These are phyloP conservation scores for Drosophila pachea DNA, from an alignment of 1,140 invertebrate genomes.

Conservation along the genomic window DNA sequence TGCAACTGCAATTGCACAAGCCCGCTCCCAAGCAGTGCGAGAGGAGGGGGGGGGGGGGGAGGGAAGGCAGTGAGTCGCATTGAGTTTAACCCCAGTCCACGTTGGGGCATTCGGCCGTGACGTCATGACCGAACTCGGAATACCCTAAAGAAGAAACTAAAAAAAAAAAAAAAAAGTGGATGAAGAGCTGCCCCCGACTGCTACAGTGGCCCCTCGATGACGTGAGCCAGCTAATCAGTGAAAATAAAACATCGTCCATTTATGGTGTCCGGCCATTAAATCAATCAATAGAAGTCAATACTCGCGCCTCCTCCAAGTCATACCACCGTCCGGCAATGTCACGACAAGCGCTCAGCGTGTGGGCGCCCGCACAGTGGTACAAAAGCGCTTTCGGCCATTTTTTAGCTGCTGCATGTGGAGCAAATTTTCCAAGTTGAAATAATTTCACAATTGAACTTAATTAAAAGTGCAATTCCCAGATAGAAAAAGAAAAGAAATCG, in stretches of 20 bases:
- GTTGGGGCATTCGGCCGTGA: background rate
- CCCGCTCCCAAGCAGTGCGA: background rate
- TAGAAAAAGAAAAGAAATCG: too few species aligned
- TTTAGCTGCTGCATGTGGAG: background rate
- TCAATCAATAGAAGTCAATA: slow-evolving; percentile 42
- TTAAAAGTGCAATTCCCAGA: slow-evolving; percentile 1
- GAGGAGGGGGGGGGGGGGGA: background rate
- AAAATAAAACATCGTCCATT: slow-evolving; percentile 27
- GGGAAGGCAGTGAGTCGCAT: background rate
- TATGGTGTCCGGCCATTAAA: slow-evolving; percentile 47
- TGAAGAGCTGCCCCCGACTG: too few species aligned
- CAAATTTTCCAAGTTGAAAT: background rate
- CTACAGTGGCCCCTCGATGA: slow-evolving; percentile 45
- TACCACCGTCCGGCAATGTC: too few species aligned
- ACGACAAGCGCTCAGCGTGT: too few species aligned
- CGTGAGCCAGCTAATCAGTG: slow-evolving; percentile 40
- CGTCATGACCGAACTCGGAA: background rate
- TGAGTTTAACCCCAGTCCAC: slow-evolving; percentile 1
- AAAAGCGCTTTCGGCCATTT: background rate
- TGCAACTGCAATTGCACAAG: slow-evolving; percentile 35
- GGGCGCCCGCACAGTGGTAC: too few species aligned
- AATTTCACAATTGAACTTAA: slow-evolving; percentile 8
- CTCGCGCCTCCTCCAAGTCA: background rate
- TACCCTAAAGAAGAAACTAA: too few species aligned
- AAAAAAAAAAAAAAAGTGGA: too few species aligned